A percentile compares a stretch with the other conserved stretches of the same genome.
Evolutionary conservation across 2,888 invertebrate genomes (phyloP).

Genomic region (Dendrolimus pini): DNA sequence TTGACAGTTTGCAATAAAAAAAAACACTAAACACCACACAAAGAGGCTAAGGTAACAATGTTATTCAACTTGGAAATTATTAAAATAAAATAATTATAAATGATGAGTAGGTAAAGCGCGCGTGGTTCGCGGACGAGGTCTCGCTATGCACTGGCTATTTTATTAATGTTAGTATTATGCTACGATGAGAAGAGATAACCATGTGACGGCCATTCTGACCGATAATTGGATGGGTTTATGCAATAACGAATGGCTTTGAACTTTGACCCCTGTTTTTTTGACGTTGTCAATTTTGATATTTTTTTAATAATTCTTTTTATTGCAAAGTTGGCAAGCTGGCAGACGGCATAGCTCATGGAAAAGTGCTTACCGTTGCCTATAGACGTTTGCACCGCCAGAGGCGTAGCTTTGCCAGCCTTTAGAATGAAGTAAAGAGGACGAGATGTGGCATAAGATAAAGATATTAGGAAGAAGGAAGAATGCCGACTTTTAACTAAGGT

Average conservation of each 20-base stretch:
- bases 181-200: constrained; percentile 53
- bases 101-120: constrained; percentile 12
- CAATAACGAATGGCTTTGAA: constrained; percentile 21
- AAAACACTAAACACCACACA: constrained; percentile 18
- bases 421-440: too few relatives aligned
- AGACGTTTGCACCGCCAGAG: too few relatives aligned
- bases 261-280: constrained; percentile 4
- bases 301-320: too few relatives aligned
- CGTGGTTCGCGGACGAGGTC: constrained; percentile 26
- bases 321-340: too few relatives aligned
- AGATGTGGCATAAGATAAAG: too few relatives aligned
- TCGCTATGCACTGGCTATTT: constrained; percentile 51
- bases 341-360: too few relatives aligned
- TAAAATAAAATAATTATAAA: constrained; percentile 1
- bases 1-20: constrained; percentile 16
- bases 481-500: too few relatives aligned
- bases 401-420: too few relatives aligned
- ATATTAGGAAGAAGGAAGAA: too few relatives aligned
- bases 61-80: not conserved
- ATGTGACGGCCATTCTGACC: constrained; percentile 46
- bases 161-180: constrained; percentile 61
- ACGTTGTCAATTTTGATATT: not conserved
- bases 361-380: too few relatives aligned
- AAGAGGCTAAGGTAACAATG: not conserved
- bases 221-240: constrained; percentile 60